A percentile compares a stretch with the other conserved stretches of the same genome.
Evolutionary conservation across 2,888 invertebrate genomes (phyloP).

Genomic region (Rotaria socialis): DNA sequence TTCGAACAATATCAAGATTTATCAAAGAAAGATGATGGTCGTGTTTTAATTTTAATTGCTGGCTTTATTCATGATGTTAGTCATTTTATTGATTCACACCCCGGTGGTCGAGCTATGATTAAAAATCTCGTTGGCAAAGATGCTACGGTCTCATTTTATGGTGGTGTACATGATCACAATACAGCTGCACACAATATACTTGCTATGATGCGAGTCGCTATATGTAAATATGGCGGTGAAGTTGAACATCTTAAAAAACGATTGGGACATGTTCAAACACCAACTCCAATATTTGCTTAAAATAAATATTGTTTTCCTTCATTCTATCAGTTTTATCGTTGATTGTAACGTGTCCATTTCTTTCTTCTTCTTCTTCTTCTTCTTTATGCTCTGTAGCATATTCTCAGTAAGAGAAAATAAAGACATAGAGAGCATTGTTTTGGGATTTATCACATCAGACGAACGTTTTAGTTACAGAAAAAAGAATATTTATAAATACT

Average conservation of each 20-base stretch:
- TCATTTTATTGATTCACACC: neutral
- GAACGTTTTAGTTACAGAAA: no score
- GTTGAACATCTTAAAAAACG: neutral
- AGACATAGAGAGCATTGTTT: no score
- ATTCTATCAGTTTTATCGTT: neutral
- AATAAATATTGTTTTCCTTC: neutral
- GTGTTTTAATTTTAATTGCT: slow-evolving; percentile 3
- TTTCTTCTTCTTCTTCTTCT: no score
- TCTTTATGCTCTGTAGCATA: neutral
- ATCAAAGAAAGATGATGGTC: neutral
- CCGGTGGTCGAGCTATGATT: neutral
- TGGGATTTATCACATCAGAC: no score
- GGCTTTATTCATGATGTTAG: slow-evolving; percentile 18
- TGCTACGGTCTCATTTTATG: neutral
- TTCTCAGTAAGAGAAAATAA: no score
- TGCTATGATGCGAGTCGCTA: neutral
- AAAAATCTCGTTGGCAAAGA: neutral
- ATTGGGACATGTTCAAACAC: neutral
- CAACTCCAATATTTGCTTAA: neutral
- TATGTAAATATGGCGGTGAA: slow-evolving; percentile 1
- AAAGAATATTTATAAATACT: neutral
- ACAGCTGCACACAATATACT: slow-evolving; percentile 9
- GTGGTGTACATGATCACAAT: neutral
- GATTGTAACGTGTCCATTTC: neutral
- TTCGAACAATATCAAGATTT: neutral